Evolutionary conservation across 2,113 vertebrate genomes (phyloP).

Genomic region (Atractosteus spatula): DNA sequence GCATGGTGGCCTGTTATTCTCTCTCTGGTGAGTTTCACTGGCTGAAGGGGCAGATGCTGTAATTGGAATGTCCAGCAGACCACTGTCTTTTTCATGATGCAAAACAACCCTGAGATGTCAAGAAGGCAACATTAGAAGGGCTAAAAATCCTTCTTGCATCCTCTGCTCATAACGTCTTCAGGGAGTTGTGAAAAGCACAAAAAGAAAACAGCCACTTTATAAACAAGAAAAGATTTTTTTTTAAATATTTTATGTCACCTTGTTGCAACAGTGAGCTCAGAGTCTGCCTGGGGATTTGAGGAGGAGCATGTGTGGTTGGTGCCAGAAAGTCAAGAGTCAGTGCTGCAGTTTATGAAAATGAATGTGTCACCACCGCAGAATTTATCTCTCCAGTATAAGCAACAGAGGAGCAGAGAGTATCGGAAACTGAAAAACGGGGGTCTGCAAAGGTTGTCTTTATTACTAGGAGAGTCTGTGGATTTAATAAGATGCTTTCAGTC

Average conservation of each 20-base stretch:
- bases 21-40: too few relatives aligned
- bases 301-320: slow-evolving; percentile 12
- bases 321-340: slow-evolving; percentile 13
- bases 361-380: slow-evolving; percentile 6
- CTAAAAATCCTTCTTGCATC: too few relatives aligned
- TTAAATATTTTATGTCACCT: neutral
- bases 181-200: neutral
- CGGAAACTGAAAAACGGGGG: neutral
- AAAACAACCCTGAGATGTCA: too few relatives aligned
- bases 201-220: slow-evolving; percentile 1
- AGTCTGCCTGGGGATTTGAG: slow-evolving; percentile 2
- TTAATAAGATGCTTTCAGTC: too few relatives aligned
- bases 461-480: too few relatives aligned
- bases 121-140: too few relatives aligned
- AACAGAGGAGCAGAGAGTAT: neutral
- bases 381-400: slow-evolving; percentile 6
- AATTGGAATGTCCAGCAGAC: too few relatives aligned
- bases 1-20: too few relatives aligned
- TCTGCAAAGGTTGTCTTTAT: neutral
- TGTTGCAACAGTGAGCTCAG: neutral
- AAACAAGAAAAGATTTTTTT: too few relatives aligned
- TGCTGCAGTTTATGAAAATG: slow-evolving; percentile 4
- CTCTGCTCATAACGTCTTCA: too few relatives aligned
- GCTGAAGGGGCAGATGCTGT: too few relatives aligned
- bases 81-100: too few relatives aligned